Conservation (phyloP, 2,888 invertebrate genomes). For the Willowsia nigromaculata region DNA sequence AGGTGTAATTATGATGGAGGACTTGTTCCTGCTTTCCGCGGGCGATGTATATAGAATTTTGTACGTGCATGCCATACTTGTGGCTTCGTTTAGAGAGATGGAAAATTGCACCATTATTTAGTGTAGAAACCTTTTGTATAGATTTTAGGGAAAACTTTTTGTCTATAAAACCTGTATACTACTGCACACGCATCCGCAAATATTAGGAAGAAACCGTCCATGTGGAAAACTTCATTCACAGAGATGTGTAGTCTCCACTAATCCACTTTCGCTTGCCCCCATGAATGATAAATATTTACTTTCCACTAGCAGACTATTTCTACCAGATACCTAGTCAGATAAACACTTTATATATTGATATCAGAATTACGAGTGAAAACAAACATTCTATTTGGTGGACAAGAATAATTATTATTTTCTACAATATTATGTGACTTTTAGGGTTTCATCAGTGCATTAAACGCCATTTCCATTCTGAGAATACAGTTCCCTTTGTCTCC, state of each 20-base stretch:
- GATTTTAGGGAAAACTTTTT: background rate
- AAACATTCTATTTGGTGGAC: too few species aligned
- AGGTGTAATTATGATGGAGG: conserved; percentile 57
- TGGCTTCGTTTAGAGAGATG: background rate
- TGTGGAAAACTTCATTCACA: background rate
- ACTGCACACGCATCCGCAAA: background rate
- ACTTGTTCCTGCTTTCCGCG: conserved; percentile 35
- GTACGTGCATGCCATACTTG: conserved; percentile 30
- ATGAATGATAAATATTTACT: conserved; percentile 63
- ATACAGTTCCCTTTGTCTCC: too few species aligned
- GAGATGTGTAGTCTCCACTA: background rate
- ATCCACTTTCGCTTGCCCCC: conserved; percentile 21
- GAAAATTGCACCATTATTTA: background rate
- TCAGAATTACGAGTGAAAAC: too few species aligned
- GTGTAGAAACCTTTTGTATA: background rate
- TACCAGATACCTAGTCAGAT: background rate
- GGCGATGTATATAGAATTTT: conserved; percentile 7
- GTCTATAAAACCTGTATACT: background rate
- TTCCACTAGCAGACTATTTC: conserved; percentile 35
- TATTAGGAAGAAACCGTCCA: background rate
- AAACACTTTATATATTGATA: too few species aligned
- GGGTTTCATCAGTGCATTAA: too few species aligned
- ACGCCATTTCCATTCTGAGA: too few species aligned
- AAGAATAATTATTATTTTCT: too few species aligned
- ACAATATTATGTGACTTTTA: too few species aligned